Base-by-base conservation (phyloP, 92 coral and sea anemone genomes). In the Isaurus tuberculatus region DNA sequence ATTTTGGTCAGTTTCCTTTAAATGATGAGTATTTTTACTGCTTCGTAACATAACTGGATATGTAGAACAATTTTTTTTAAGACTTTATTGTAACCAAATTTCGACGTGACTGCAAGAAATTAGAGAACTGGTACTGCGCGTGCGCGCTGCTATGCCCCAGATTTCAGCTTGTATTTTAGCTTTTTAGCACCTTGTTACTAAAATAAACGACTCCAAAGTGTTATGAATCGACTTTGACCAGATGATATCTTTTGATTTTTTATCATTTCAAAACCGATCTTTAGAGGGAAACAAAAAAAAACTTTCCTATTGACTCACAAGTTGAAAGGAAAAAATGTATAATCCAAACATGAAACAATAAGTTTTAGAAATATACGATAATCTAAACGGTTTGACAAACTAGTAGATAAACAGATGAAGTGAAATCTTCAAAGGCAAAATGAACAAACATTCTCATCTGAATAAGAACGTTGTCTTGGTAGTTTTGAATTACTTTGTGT, bases 401-500 rank as follows among this genome's bases (percentile, higher is more conserved):
- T 36, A 25, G 44, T 25, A 51, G 27, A 36, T 11, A 49, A 74
- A 51, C 42, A 17, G 27, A 48, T 19, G 80, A 74, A 8, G 57
- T 28, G 28, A 72, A 3, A 74, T 23, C 26, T 5, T 5, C 32
- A 74, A 74, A 2, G 15, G 28, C 23, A 17, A 4, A 27, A 29
- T 32, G 51, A 74, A 53, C 43, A 74, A 49, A 53, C 80, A 74
- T 74, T 74, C 66, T 74, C 51, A 17, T 23, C 10, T 49, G 61
- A 28, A 17, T 13, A 43, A 11, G 28, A 25, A 28, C 1, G 80
- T 74, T 74, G 80, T 31, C 80, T 34, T 51, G 80, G 80, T 30
- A 15, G 22, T 46, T 73, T 31, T 20, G 3, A 22, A 5, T 22
- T 29, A 29, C 65, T 30, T 33, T n/a, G n/a, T 40, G 46, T 40